Evolutionary conservation across 2,888 invertebrate genomes (phyloP), one percentile per base, ranked within the genome.

Genomic region (Hirudinaria manillensis): DNA sequence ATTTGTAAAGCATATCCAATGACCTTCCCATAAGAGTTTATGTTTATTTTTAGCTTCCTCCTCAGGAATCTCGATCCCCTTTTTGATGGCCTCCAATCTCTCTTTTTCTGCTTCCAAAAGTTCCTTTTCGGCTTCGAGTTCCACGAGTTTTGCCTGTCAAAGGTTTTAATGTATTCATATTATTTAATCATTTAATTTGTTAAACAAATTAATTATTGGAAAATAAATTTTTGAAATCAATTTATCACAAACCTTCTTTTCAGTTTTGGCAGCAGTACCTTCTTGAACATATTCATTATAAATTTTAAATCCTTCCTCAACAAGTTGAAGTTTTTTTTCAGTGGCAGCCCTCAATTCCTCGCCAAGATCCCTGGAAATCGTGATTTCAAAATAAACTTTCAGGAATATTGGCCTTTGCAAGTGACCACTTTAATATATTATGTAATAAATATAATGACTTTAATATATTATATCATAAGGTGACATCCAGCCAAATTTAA

Each of bases 181-280:
- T 13, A 16, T 66, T 66, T 13, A 10, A 16, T n/a, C 24, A 24
- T 66, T 10, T 66, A 13, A 19, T n/a, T n/a, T n/a, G n/a, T n/a
- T n/a, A n/a, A 32, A 70, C 10, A 27, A 51, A 24, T 27, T 45
- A 71, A 21, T 38, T 71, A 51, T 45, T 36, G 7, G 29, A 34
- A n/a, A 38, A 29, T 38, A 45, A 29, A 45, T 24, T 24, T 38
- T 6, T 45, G 21, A 45, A 45, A 6, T 45, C 45, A 45, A 45
- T 4, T 45, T 16, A 45, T 45, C 45, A 45, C 16, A 1, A 36
- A 78, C 79, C 77, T 77, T 61, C 56, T 78, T 77, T 29, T 92
- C 87, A 79, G 89, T 88, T 82, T 91, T 90, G 16, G 93, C 93
- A 82, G 89, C 89, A 77, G 89, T 88, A 71, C 91, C 90, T 81